A percentile compares a stretch with the other conserved stretches of the same genome.
Evolutionary conservation across 2,888 invertebrate species (phyloP).

Genomic region (Drosophila incognita): DNA sequence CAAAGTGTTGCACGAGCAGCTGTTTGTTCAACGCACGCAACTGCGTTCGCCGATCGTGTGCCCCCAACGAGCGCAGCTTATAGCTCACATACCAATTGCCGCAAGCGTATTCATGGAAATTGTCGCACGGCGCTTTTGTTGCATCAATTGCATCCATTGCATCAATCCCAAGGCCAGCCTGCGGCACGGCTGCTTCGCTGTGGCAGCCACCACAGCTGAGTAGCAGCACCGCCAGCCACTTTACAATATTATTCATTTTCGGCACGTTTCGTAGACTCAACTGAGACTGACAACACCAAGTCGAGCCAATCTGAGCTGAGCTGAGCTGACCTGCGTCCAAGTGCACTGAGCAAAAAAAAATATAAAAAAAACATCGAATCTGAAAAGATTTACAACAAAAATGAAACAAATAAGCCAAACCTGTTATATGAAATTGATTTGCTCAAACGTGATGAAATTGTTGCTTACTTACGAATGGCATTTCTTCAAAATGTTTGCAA

Average conservation of each 20-base stretch:
- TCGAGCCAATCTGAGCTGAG: neutral
- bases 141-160: constrained; percentile 56
- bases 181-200: neutral
- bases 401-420: neutral
- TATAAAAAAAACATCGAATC: too few species aligned
- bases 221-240: constrained; percentile 1
- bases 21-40: constrained; percentile 71
- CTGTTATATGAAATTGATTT: neutral
- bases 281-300: neutral
- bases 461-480: neutral
- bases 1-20: constrained; percentile 66
- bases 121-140: constrained; percentile 89
- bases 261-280: neutral
- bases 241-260: neutral
- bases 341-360: neutral
- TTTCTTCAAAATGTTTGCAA: neutral
- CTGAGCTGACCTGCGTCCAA: neutral
- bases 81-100: constrained; percentile 89
- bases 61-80: constrained; percentile 57
- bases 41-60: constrained; percentile 67
- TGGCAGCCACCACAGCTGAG: constrained; percentile 1
- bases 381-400: neutral
- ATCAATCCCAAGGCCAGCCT: neutral
- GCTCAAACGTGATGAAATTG: neutral
- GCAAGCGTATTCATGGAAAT: constrained; percentile 93